These are phyloP conservation scores for Onychostoma macrolepis DNA, from an alignment of 2,113 vertebrate genomes.

Conservation along the genomic window DNA sequence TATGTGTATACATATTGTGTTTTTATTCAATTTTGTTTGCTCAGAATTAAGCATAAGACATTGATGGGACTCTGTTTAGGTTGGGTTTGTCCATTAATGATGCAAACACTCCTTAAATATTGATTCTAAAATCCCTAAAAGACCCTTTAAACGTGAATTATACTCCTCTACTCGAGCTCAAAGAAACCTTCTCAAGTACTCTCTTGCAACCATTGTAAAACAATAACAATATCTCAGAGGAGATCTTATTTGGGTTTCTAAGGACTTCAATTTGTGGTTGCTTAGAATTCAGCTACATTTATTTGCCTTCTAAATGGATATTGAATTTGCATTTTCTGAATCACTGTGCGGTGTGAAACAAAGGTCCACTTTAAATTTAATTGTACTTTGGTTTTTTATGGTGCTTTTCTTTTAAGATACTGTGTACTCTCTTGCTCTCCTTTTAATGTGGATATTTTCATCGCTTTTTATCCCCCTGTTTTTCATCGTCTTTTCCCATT, in stretches of 20 bases:
- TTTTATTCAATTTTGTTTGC: background rate
- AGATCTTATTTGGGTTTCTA: slow-evolving; percentile 35
- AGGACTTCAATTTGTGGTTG: slow-evolving; percentile 29
- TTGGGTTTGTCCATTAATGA: background rate
- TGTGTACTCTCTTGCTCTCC: background rate
- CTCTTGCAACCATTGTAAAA: slow-evolving; percentile 32
- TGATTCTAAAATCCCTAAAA: slow-evolving; percentile 20
- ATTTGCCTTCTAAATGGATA: slow-evolving; percentile 33
- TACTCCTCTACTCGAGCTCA: slow-evolving; percentile 1
- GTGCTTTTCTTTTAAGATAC: slow-evolving; percentile 1
- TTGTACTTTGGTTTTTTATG: slow-evolving; percentile 8
- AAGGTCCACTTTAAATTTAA: slow-evolving; percentile 38
- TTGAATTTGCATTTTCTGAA: slow-evolving; percentile 39
- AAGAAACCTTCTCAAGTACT: slow-evolving; percentile 27
- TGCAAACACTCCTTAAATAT: slow-evolving; percentile 3
- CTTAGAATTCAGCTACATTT: slow-evolving; percentile 38
- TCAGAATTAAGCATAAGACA: background rate
- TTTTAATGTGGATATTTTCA: background rate
- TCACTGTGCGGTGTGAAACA: slow-evolving; percentile 8
- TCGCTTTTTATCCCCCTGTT: background rate
- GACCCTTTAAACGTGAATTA: slow-evolving; percentile 14
- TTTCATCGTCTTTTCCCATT: background rate
- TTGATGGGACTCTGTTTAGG: background rate
- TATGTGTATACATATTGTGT: background rate
- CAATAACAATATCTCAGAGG: slow-evolving; percentile 31